These are phyloP conservation scores for Drosophila erecta DNA, from an alignment of 1,140 invertebrate genomes.

Conservation along the genomic window DNA sequence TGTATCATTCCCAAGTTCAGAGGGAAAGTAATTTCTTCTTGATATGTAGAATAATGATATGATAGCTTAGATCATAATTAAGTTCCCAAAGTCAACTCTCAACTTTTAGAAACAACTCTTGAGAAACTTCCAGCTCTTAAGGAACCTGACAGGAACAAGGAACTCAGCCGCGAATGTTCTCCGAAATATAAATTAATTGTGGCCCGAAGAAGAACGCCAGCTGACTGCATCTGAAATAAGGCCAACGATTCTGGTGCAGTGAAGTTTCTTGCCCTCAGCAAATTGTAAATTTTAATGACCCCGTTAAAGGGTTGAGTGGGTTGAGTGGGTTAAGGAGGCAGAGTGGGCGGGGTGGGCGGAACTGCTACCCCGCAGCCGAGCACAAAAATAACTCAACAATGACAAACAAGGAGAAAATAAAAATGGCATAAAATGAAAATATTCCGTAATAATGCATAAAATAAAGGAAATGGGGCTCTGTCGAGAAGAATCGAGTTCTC, in stretches of 20 bases:
- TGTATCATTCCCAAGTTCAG: not conserved
- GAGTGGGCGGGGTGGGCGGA: not conserved
- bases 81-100: no score
- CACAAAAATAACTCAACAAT: slow-evolving; percentile 51
- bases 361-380: not conserved
- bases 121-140: not conserved
- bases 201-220: not conserved
- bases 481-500: slow-evolving; percentile 46
- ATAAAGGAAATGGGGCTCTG: slow-evolving; percentile 36
- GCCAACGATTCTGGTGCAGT: slow-evolving; percentile 18
- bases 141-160: not conserved
- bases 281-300: slow-evolving; percentile 68
- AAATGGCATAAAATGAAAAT: slow-evolving; percentile 49
- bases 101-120: not conserved
- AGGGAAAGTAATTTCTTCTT: not conserved
- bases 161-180: slow-evolving; percentile 7
- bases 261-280: slow-evolving; percentile 43
- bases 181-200: slow-evolving; percentile 39
- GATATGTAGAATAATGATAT: no score
- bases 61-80: no score
- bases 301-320: slow-evolving; percentile 28
- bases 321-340: not conserved
- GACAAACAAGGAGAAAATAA: slow-evolving; percentile 48
- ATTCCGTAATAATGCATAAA: slow-evolving; percentile 53
- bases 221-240: slow-evolving; percentile 22